phyloP scores from a whole-genome alignment of 2,888 invertebrate species.

The Suillia variegata region DNA sequence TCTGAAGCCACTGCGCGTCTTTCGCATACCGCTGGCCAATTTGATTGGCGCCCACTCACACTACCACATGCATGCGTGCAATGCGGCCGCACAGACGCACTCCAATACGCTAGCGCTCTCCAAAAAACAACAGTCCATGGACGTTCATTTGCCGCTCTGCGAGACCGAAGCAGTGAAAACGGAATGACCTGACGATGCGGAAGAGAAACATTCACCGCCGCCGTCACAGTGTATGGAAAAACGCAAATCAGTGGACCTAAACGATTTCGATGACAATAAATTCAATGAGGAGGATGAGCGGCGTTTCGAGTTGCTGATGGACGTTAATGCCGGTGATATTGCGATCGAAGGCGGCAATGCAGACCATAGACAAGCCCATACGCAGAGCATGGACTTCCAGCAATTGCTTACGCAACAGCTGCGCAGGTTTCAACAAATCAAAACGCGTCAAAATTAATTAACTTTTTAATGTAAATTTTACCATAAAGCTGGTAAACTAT shows the following conservation, averaged over 20 bases:
- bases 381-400: conserved; percentile 31
- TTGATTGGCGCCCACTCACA: conserved; percentile 51
- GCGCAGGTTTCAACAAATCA: conserved; percentile 35
- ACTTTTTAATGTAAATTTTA: not conserved
- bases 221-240: conserved; percentile 27
- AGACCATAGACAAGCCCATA: too few relatives aligned
- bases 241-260: conserved; percentile 31
- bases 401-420: conserved; percentile 33
- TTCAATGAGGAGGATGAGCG: conserved; percentile 33
- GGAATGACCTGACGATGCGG: conserved; percentile 3
- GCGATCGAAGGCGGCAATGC: not conserved
- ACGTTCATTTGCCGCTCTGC: conserved; percentile 27
- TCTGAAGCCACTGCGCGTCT: conserved; percentile 49
- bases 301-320: conserved; percentile 18
- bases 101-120: conserved; percentile 26
- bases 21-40: conserved; percentile 50
- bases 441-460: conserved; percentile 31
- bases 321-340: not conserved
- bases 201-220: conserved; percentile 5
- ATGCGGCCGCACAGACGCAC: conserved; percentile 22
- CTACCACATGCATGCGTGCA: conserved; percentile 48
- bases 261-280: conserved; percentile 34
- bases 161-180: conserved; percentile 21
- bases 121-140: conserved; percentile 35
- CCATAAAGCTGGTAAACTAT: too few relatives aligned